Evolutionary conservation across 2,113 vertebrate species (phyloP).

Genomic region (Cricetomys ansorgei): DNA sequence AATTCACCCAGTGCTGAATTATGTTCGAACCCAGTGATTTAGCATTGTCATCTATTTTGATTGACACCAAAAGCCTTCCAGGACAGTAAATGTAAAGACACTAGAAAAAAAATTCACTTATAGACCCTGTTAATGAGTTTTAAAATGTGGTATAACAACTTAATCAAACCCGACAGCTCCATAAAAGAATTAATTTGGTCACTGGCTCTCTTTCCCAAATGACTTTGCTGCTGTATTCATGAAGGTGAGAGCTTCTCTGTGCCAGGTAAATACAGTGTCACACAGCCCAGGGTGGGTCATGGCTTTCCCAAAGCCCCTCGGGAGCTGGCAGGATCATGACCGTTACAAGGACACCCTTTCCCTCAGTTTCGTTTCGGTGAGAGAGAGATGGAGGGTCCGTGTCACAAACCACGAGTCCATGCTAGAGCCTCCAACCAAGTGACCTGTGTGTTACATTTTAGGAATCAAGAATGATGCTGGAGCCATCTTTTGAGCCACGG

Average conservation of each 20-base stretch:
- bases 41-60: conserved; percentile 76
- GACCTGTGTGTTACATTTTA: not conserved
- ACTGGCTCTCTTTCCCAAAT: conserved; percentile 71
- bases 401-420: not conserved
- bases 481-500: not conserved
- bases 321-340: not conserved
- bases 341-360: not conserved
- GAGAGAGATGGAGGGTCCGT: not conserved
- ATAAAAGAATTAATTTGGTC: conserved; percentile 80
- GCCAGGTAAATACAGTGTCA: conserved; percentile 49
- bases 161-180: conserved; percentile 79
- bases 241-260: conserved; percentile 71
- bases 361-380: not conserved
- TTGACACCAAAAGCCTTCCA: conserved; percentile 77
- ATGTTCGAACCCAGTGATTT: conserved; percentile 66
- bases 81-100: conserved; percentile 68
- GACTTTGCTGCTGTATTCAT: conserved; percentile 78
- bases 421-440: not conserved
- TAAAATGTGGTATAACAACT: conserved; percentile 70
- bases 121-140: conserved; percentile 74
- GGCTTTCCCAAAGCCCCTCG: not conserved
- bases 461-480: not conserved
- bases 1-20: conserved; percentile 65
- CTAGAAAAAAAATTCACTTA: conserved; percentile 47
- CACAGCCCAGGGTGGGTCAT: not conserved